A percentile compares a stretch with the other conserved stretches of the same genome.
Conservation (phyloP, 2,888 invertebrate species). For the Tipula vernalis region DNA sequence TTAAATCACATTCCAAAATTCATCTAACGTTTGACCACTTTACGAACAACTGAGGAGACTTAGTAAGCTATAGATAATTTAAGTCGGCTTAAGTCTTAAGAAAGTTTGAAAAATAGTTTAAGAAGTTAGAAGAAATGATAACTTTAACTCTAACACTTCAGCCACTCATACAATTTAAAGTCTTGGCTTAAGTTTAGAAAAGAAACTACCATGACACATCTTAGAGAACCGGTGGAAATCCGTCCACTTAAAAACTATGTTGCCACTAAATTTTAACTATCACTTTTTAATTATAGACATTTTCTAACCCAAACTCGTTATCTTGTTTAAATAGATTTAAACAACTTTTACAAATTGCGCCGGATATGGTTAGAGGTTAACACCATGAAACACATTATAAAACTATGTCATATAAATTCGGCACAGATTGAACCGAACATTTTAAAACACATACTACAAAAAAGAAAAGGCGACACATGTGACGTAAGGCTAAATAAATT, state of each 20-base stretch:
- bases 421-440: neutral
- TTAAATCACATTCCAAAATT: too few relatives aligned
- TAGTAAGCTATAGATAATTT: too few relatives aligned
- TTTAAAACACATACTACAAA: too few relatives aligned
- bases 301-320: neutral
- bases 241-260: neutral
- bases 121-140: too few relatives aligned
- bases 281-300: neutral
- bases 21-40: too few relatives aligned
- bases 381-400: neutral
- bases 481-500: neutral
- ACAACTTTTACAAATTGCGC: neutral
- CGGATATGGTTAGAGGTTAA: neutral
- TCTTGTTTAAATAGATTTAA: neutral
- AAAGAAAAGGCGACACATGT: neutral
- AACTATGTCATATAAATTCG: neutral
- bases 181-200: too few relatives aligned
- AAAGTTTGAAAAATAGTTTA: too few relatives aligned
- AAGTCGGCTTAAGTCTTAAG: too few relatives aligned
- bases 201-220: too few relatives aligned
- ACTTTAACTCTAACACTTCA: too few relatives aligned
- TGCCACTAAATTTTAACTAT: neutral
- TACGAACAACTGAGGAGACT: too few relatives aligned
- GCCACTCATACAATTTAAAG: too few relatives aligned
- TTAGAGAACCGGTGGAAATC: neutral